Percentiles rank a stretch among this genome's conserved stretches.
Evolutionary conservation across 2,888 invertebrate species (phyloP).

Genomic region (Heliconius aoede): DNA sequence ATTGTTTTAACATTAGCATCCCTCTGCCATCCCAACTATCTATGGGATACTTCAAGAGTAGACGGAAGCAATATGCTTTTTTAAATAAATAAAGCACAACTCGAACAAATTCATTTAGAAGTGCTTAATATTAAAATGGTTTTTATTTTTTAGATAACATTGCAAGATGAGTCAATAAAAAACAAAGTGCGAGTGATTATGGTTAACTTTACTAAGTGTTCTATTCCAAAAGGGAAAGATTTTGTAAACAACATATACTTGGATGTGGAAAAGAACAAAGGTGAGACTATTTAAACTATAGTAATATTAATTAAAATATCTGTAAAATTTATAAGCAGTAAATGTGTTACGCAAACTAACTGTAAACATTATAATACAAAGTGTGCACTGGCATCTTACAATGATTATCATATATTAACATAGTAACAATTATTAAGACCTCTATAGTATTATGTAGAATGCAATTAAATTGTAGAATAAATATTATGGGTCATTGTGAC

Average conservation of each 20-base stretch:
- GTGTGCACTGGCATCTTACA: not conserved
- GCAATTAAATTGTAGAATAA: not conserved
- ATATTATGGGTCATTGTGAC: not conserved
- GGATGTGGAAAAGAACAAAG: constrained; percentile 72
- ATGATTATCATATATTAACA: constrained; percentile 14
- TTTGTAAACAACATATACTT: constrained; percentile 74
- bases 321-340: not conserved
- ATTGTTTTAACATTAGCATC: too few relatives aligned
- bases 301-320: not conserved
- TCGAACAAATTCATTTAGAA: not conserved
- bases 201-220: constrained; percentile 68
- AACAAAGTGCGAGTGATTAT: constrained; percentile 81
- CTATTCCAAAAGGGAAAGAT: constrained; percentile 67
- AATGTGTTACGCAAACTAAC: not conserved
- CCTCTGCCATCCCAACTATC: too few relatives aligned
- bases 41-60: not conserved
- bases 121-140: not conserved
- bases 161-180: constrained; percentile 79
- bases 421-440: constrained; percentile 10
- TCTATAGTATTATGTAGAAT: not conserved
- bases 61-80: not conserved
- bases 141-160: constrained; percentile 67
- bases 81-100: not conserved
- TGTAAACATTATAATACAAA: too few relatives aligned
- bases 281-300: constrained; percentile 51